These are phyloP conservation scores for Etheostoma perlongum DNA, from an alignment of 2,797 vertebrate genomes.

Conservation along the genomic window DNA sequence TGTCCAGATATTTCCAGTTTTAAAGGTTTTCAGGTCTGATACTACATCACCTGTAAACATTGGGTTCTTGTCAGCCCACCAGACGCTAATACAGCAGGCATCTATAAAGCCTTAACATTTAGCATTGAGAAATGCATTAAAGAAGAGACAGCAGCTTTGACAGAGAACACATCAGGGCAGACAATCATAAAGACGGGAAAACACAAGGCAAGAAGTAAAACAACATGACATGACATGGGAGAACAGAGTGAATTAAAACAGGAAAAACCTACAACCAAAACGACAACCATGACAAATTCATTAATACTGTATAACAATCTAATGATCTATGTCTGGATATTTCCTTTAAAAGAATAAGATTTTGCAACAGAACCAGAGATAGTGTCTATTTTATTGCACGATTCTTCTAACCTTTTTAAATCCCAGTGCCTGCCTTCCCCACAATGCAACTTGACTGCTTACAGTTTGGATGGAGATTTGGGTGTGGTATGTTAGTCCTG, in stretches of 20 bases:
- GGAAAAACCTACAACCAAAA: too few relatives aligned
- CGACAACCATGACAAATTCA: too few relatives aligned
- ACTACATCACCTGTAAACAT: constrained; percentile 1
- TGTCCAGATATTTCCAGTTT: neutral
- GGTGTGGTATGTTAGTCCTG: too few relatives aligned
- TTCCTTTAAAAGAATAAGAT: neutral
- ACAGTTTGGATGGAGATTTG: neutral
- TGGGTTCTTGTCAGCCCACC: neutral
- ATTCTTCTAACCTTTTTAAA: neutral
- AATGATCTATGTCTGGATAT: neutral
- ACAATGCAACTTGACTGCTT: neutral
- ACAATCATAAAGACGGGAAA: too few relatives aligned
- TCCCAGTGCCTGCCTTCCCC: neutral
- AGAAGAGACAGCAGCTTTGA: neutral
- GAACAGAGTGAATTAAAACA: too few relatives aligned
- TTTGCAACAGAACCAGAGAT: neutral
- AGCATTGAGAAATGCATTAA: neutral
- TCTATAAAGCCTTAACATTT: neutral
- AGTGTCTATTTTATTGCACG: neutral
- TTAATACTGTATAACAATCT: too few relatives aligned
- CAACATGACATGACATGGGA: too few relatives aligned
- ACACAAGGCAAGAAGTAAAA: too few relatives aligned
- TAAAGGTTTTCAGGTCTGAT: neutral
- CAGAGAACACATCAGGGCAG: too few relatives aligned
- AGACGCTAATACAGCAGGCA: neutral